These are phyloP conservation scores for Mycogona germanica DNA, from an alignment of 2,888 invertebrate species.

Conservation along the genomic window DNA sequence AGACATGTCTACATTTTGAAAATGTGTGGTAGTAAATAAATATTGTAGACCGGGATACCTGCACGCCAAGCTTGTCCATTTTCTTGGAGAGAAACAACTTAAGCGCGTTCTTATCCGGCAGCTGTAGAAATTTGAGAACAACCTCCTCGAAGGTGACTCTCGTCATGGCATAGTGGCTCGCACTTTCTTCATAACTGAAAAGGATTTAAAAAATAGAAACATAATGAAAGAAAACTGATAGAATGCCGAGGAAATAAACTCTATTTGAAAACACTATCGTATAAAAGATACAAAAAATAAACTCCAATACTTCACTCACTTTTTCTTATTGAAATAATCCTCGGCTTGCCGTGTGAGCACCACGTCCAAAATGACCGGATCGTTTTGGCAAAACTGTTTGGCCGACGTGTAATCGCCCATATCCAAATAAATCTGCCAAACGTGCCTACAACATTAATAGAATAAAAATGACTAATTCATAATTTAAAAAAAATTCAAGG, in stretches of 20 bases:
- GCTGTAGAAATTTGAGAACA: slow-evolving; percentile 76
- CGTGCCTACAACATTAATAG: slow-evolving; percentile 41
- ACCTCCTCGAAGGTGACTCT: slow-evolving; percentile 88
- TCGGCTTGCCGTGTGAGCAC: slow-evolving; percentile 83
- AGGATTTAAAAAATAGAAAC: neutral
- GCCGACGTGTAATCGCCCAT: slow-evolving; percentile 76
- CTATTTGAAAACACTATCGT: neutral
- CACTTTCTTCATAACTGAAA: slow-evolving; percentile 59
- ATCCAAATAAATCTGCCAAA: slow-evolving; percentile 76
- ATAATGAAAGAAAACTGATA: slow-evolving; percentile 12
- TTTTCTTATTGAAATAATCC: slow-evolving; percentile 58
- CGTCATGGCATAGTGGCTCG: slow-evolving; percentile 77
- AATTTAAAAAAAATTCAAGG: neutral
- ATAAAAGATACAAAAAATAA: neutral
- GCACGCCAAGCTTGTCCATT: slow-evolving; percentile 53
- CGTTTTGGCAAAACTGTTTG: slow-evolving; percentile 66
- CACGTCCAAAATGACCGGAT: slow-evolving; percentile 66
- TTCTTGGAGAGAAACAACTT: slow-evolving; percentile 77
- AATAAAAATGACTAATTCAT: neutral
- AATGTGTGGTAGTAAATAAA: too few species aligned
- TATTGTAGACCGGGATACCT: too few species aligned
- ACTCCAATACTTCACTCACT: slow-evolving; percentile 38
- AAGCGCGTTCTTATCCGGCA: slow-evolving; percentile 67
- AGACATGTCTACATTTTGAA: too few species aligned
- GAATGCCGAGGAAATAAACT: slow-evolving; percentile 4